Percentiles rank a stretch among this genome's conserved stretches.
phyloP scores from a whole-genome alignment of 2,888 invertebrate genomes.

The Silvanus unidentatus region DNA sequence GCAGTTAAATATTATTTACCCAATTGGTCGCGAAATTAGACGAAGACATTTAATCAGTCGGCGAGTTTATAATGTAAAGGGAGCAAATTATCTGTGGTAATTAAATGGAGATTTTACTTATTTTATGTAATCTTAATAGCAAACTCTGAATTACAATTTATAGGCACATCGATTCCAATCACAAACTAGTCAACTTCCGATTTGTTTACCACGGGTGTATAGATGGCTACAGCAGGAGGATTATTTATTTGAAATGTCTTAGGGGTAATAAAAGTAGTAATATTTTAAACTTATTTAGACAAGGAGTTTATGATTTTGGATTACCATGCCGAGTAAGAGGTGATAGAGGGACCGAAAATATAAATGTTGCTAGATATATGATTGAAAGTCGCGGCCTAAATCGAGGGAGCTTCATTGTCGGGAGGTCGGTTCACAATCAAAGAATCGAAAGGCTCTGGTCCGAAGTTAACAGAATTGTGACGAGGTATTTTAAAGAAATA shows the following conservation, averaged over 20 bases:
- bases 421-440: conserved; percentile 16
- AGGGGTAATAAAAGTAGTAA: conserved; percentile 12
- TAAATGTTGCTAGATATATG: conserved; percentile 14
- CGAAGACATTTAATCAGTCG: conserved; percentile 6
- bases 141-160: conserved; percentile 1
- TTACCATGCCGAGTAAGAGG: conserved; percentile 14
- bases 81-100: conserved; percentile 14
- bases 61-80: conserved; percentile 12
- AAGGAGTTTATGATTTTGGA: conserved; percentile 13
- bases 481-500: conserved; percentile 11
- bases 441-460: conserved; percentile 15
- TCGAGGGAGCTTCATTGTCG: conserved; percentile 16
- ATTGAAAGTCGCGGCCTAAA: conserved; percentile 8
- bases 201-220: conserved; percentile 16
- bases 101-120: no score
- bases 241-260: conserved; percentile 16
- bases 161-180: conserved; percentile 18
- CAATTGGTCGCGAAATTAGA: conserved; percentile 8
- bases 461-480: conserved; percentile 14
- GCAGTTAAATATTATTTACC: conserved; percentile 6
- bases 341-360: conserved; percentile 15
- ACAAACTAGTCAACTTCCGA: conserved; percentile 13
- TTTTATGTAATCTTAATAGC: conserved; percentile 2
- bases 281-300: conserved; percentile 12
- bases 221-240: conserved; percentile 14